phyloP scores from a whole-genome alignment of 37 sponge, comb jelly and placozoan genomes.

The Hormiphora californensis region DNA sequence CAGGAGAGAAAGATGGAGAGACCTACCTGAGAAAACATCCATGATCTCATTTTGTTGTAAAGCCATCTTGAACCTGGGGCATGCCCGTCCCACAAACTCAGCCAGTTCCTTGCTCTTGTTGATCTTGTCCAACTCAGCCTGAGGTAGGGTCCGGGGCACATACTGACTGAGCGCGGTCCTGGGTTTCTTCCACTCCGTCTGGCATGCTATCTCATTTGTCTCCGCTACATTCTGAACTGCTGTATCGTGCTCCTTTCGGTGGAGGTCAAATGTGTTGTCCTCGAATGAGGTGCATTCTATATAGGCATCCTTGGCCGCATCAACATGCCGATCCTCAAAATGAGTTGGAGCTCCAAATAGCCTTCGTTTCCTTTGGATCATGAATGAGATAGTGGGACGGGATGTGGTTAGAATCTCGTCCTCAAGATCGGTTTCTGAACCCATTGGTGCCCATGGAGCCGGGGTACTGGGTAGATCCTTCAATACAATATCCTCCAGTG shows the following conservation, averaged over 20 bases:
- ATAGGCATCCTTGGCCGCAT: conserved; percentile 56
- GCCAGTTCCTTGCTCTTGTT: conserved; percentile 55
- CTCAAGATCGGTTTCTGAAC: conserved; percentile 79
- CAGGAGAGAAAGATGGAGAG: too few relatives aligned
- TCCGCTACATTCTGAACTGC: conserved; percentile 62
- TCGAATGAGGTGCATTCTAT: conserved; percentile 65
- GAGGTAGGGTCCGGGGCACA: conserved; percentile 59
- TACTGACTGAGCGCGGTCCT: conserved; percentile 76
- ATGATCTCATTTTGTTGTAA: conserved; percentile 93
- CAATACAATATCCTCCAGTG: conserved; percentile 59
- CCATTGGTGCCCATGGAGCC: conserved; percentile 72
- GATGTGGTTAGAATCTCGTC: conserved; percentile 57
- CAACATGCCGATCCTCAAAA: conserved; percentile 63
- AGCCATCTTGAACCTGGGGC: conserved; percentile 74
- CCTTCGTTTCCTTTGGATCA: conserved; percentile 64
- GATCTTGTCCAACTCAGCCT: conserved; percentile 54
- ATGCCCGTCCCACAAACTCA: conserved; percentile 62
- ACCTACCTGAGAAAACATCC: conserved; percentile 65
- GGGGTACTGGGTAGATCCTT: conserved; percentile 68
- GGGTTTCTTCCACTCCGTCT: conserved; percentile 68
- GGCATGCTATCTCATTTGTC: conserved; percentile 52
- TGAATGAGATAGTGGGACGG: conserved; percentile 69
- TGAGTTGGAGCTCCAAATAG: conserved; percentile 62
- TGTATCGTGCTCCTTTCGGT: conserved; percentile 66
- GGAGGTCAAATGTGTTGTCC: conserved; percentile 63